phyloP scores from a whole-genome alignment of 2,113 vertebrate genomes.

The Nycticorax nycticorax region DNA sequence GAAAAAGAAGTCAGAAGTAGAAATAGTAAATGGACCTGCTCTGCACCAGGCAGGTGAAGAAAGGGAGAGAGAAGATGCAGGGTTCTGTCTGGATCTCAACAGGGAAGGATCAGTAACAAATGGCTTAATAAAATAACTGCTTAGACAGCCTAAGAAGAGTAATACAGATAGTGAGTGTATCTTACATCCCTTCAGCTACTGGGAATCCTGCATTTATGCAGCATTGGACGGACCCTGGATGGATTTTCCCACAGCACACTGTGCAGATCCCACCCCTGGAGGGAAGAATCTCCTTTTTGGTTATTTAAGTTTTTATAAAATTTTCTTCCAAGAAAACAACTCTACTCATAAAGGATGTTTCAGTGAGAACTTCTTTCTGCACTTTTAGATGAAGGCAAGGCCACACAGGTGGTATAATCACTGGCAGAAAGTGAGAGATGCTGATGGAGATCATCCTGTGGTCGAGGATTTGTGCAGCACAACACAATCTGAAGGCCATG shows the following conservation, averaged over 20 bases:
- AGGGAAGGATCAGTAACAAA: not conserved
- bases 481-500: not conserved
- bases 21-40: not conserved
- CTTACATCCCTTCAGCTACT: not conserved
- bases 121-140: not conserved
- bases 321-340: not conserved
- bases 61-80: not conserved
- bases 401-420: rapidly evolving
- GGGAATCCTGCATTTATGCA: rapidly evolving
- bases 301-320: not conserved
- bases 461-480: not conserved
- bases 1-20: not conserved
- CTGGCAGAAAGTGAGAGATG: not conserved
- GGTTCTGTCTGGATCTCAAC: not conserved
- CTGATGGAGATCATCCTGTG: not conserved
- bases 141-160: not conserved
- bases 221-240: not conserved
- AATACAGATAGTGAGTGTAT: not conserved
- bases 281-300: not conserved
- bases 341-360: not conserved
- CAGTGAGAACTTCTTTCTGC: not conserved
- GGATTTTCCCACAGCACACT: not conserved
- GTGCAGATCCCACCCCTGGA: not conserved
- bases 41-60: not conserved
- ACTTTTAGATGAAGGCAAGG: not conserved